Evolutionary conservation across 2,888 invertebrate genomes (phyloP).

Genomic region (Phlogophora meticulosa): DNA sequence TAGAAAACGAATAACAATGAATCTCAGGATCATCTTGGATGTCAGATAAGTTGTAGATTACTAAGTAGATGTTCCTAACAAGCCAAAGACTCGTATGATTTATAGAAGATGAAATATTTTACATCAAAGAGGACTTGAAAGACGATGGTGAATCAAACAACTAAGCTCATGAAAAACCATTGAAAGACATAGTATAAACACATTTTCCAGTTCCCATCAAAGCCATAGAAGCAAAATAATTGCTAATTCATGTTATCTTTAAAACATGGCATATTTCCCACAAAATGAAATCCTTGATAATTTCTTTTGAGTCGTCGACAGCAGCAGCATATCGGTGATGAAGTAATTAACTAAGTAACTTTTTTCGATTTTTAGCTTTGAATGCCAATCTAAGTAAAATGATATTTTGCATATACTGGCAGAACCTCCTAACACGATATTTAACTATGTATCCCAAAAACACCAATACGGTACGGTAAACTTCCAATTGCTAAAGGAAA

Average conservation of each 20-base stretch:
- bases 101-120: slow-evolving; percentile 9
- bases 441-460: too few species aligned
- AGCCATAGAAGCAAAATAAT: slow-evolving; percentile 7
- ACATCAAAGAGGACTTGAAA: slow-evolving; percentile 10
- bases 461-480: too few species aligned
- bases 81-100: neutral
- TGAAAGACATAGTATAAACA: neutral
- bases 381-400: too few species aligned
- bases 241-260: neutral
- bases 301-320: neutral
- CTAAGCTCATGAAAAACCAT: neutral
- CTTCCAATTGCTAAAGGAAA: too few species aligned
- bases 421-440: too few species aligned
- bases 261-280: slow-evolving; percentile 36
- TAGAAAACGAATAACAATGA: neutral
- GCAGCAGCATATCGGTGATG: neutral
- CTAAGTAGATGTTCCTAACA: neutral
- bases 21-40: slow-evolving; percentile 8
- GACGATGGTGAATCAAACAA: slow-evolving; percentile 1
- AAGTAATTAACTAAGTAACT: too few species aligned
- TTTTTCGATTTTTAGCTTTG: too few species aligned
- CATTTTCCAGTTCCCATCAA: slow-evolving; percentile 13
- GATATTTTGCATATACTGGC: too few species aligned
- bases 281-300: slow-evolving; percentile 16
- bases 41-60: neutral